These are phyloP conservation scores for Creontiades dilutus DNA, from an alignment of 2,888 invertebrate genomes.

Conservation along the genomic window DNA sequence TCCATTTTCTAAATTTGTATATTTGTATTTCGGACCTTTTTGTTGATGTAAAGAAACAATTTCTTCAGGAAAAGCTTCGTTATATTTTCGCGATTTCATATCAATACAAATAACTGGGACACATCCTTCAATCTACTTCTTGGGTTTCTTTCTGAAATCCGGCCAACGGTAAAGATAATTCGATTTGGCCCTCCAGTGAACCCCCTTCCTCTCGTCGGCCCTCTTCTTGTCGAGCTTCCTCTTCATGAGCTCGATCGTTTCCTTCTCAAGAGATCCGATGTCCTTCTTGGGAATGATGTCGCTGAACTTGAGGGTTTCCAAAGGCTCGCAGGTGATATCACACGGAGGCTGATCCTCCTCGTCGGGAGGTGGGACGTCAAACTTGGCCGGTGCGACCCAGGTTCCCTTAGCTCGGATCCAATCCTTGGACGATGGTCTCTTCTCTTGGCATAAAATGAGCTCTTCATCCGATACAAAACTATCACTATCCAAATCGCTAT, in stretches of 20 bases:
- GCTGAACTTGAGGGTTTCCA: conserved; percentile 40
- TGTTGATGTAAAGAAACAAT: too few relatives aligned
- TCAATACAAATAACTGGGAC: too few relatives aligned
- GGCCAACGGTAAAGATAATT: conserved; percentile 57
- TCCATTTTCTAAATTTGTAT: too few relatives aligned
- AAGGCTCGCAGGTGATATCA: conserved; percentile 40
- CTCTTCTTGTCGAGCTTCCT: conserved; percentile 31
- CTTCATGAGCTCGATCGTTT: conserved; percentile 57
- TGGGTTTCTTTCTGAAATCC: conserved; percentile 26
- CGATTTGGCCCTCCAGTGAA: conserved; percentile 51
- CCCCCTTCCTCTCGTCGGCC: conserved; percentile 49
- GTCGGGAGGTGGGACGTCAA: neutral
- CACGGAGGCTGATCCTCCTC: conserved; percentile 43
- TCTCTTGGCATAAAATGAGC: conserved; percentile 1
- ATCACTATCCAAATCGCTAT: conserved; percentile 62
- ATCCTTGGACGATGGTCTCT: conserved; percentile 48
- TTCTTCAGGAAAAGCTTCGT: too few relatives aligned
- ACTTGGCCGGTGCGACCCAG: conserved; percentile 22
- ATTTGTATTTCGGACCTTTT: too few relatives aligned
- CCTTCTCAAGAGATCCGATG: neutral
- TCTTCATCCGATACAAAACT: conserved; percentile 36
- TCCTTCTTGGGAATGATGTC: conserved; percentile 34
- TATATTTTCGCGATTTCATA: too few relatives aligned
- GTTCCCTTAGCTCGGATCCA: conserved; percentile 34
- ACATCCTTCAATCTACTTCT: neutral